Evolutionary conservation across 2,888 invertebrate genomes (phyloP), one percentile per base, ranked within the genome.

Genomic region (Schizotus pectinicornis): DNA sequence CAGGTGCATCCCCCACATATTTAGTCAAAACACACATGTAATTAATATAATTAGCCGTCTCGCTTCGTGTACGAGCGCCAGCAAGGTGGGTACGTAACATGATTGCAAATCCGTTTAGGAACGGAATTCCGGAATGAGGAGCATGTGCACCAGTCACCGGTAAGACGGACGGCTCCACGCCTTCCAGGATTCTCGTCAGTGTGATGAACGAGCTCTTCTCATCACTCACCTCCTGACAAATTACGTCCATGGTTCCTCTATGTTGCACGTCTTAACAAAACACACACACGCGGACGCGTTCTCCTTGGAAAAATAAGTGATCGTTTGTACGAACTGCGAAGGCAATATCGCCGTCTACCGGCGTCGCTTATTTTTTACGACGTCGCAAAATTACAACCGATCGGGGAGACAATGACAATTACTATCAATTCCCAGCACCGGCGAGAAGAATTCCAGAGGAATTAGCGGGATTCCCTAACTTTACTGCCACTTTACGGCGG

Each of bases 211-310:
- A 68, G 68, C 69, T 65, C 67, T 65, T 64, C 68, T 69, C 72
- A 72, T 73, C 72, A 69, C 69, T 72, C 73, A 71, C 65, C 56
- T 52, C 61, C 65, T 71, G 74, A 73, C 73, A 74, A 74, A 74
- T 74, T 72, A 70, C 70, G 63, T 65, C 62, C 59, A 63, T 61
- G 65, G 49, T 37, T 45, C 58, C 43, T 54, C 32, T 53, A 43
- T 45, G 53, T 37, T 62, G 60, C 56, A 65, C 59, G 61, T 66
- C 67, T 64, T 61, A 63, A 58, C 59, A 57, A 58, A 59, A 56
- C 50, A 61, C 48, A 50, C 52, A 52, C 45, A 56, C n/a, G n/a
- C 22, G 22, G 22, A 22, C 2, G 22, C 5, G 5, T 22, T 22
- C 5, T 22, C 22, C 3, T n/a, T n/a, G 22, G 22, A 5, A 22